A percentile compares a stretch with the other conserved stretches of the same genome.
phyloP scores from a whole-genome alignment of 1,140 invertebrate genomes.

The Conus betulinus region DNA sequence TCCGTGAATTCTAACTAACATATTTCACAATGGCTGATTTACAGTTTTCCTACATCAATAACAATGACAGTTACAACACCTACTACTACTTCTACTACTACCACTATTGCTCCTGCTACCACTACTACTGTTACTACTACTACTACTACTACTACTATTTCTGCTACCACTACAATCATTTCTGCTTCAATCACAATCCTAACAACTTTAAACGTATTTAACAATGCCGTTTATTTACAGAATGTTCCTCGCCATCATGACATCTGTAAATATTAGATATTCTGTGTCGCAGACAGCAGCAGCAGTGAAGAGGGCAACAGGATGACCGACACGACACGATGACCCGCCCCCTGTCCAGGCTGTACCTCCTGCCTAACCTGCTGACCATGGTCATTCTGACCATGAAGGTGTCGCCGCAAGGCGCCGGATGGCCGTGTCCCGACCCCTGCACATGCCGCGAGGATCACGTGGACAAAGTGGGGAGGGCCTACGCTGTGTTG shows the following conservation, averaged over 20 bases:
- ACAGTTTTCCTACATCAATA: too few relatives aligned
- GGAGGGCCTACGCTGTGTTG: constrained; percentile 34
- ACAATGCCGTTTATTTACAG: background rate
- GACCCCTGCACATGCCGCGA: constrained; percentile 28
- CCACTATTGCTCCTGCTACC: too few relatives aligned
- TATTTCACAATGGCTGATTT: too few relatives aligned
- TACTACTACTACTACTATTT: too few relatives aligned
- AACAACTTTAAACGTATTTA: background rate
- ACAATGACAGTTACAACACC: too few relatives aligned
- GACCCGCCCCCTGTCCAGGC: too few relatives aligned
- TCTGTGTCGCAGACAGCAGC: background rate
- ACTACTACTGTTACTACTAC: too few relatives aligned
- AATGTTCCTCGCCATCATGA: background rate
- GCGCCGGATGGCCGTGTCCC: constrained; percentile 21
- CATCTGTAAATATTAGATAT: background rate
- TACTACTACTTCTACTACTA: too few relatives aligned
- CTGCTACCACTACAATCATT: background rate
- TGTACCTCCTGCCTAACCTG: background rate
- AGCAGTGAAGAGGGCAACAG: background rate
- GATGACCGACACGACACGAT: background rate
- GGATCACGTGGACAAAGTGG: constrained; percentile 33
- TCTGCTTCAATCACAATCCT: background rate
- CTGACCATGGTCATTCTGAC: background rate
- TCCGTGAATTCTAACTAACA: too few relatives aligned
- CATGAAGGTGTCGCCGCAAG: background rate